Evolutionary conservation across 2,888 invertebrate genomes (phyloP).

Genomic region (Cenopis cana): DNA sequence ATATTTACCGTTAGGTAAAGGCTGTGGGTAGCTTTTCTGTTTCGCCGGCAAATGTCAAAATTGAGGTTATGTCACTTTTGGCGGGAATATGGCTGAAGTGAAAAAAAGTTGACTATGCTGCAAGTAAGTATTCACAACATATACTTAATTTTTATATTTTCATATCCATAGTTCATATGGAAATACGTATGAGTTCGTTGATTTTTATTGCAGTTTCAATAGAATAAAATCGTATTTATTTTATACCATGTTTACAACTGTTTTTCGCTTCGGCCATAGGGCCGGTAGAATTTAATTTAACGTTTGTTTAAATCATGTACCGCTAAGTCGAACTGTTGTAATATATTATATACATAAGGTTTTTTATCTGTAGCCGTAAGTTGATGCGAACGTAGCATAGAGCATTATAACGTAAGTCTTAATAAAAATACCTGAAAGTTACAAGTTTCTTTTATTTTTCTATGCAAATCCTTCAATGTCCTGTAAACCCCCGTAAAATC

Average conservation of each 20-base stretch:
- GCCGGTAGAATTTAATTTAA: conserved; percentile 31
- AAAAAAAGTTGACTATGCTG: conserved; percentile 13
- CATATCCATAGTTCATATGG: too few relatives aligned
- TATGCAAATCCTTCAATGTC: too few relatives aligned
- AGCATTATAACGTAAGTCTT: conserved; percentile 50
- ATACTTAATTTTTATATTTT: background rate
- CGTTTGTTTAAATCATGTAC: conserved; percentile 48
- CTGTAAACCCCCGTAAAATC: too few relatives aligned
- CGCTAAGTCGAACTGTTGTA: conserved; percentile 47
- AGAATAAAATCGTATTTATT: background rate
- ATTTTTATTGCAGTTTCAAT: background rate
- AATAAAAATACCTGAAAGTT: conserved; percentile 51
- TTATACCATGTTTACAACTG: background rate
- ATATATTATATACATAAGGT: conserved; percentile 50
- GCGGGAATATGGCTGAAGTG: conserved; percentile 19
- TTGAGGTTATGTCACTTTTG: conserved; percentile 28
- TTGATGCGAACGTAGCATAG: conserved; percentile 45
- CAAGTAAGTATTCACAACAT: background rate
- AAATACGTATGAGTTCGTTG: background rate
- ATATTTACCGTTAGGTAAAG: conserved; percentile 50
- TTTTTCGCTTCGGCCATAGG: conserved; percentile 33
- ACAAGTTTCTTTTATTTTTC: conserved; percentile 46
- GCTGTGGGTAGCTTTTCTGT: conserved; percentile 55
- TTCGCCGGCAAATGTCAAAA: conserved; percentile 47
- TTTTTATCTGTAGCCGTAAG: conserved; percentile 48